A percentile compares a stretch with the other conserved stretches of the same genome.
Evolutionary conservation across 2,888 invertebrate genomes (phyloP).

Genomic region (Elysia crispata): DNA sequence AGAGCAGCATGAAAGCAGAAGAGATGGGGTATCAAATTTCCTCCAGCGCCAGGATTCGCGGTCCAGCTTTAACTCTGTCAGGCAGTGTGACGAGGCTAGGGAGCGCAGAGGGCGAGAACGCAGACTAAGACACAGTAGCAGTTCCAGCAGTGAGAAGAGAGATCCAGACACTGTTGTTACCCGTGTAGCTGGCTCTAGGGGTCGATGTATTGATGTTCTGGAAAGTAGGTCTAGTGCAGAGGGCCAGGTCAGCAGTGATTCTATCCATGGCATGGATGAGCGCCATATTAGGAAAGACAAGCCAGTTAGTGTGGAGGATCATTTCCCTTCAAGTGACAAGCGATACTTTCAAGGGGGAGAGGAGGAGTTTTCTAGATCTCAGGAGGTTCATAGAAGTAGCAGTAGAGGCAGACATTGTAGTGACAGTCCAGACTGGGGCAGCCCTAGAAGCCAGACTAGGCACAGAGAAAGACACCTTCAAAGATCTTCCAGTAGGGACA

Average conservation of each 20-base stretch:
- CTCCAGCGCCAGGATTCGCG: constrained; percentile 40
- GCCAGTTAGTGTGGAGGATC: neutral
- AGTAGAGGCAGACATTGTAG: constrained; percentile 27
- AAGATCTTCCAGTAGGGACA: constrained; percentile 39
- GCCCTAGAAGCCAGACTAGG: neutral
- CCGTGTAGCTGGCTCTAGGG: neutral
- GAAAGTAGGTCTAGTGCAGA: constrained; percentile 35
- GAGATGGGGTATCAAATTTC: neutral
- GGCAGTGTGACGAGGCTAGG: constrained; percentile 15
- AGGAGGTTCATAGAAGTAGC: too few species aligned
- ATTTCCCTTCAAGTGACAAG: neutral
- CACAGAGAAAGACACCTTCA: constrained; percentile 36
- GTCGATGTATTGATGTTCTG: neutral
- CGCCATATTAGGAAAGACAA: neutral
- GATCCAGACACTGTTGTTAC: neutral
- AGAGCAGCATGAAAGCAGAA: too few species aligned
- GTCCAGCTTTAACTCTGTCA: constrained; percentile 39
- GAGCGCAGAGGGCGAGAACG: constrained; percentile 32
- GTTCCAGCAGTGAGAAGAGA: constrained; percentile 42
- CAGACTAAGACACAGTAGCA: constrained; percentile 41
- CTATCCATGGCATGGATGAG: neutral
- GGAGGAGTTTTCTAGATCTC: neutral
- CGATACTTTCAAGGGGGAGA: neutral
- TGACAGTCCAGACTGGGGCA: constrained; percentile 31
- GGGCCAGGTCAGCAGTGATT: constrained; percentile 29